These are phyloP conservation scores for Polymixis lichenea DNA, from an alignment of 2,888 invertebrate species.

Conservation along the genomic window DNA sequence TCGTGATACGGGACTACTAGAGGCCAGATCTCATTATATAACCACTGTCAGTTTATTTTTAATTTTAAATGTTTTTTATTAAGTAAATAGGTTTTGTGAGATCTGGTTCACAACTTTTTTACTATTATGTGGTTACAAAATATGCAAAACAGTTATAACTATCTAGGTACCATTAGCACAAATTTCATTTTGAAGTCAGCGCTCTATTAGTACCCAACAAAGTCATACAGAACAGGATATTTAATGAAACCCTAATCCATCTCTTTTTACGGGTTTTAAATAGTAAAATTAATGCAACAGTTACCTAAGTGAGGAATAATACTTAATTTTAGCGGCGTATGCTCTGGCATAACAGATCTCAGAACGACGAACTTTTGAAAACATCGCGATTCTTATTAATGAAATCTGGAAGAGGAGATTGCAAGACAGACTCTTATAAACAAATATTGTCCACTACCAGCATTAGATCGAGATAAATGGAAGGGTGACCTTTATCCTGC, in stretches of 20 bases:
- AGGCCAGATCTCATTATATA: conserved; percentile 28
- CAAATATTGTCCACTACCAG: background rate
- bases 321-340: background rate
- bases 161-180: background rate
- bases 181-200: conserved; percentile 22
- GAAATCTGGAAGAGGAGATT: background rate
- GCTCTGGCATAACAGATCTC: background rate
- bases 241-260: background rate
- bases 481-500: conserved; percentile 1
- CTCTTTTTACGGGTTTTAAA: conserved; percentile 1
- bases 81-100: conserved; percentile 7
- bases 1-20: background rate
- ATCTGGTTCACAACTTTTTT: conserved; percentile 29
- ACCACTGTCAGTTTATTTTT: conserved; percentile 5
- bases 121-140: conserved; percentile 15
- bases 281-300: background rate
- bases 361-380: background rate
- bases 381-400: background rate
- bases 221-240: conserved; percentile 7
- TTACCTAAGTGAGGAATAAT: background rate
- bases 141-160: background rate
- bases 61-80: background rate
- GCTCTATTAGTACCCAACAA: background rate
- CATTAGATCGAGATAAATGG: background rate
- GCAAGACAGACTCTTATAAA: background rate